Percentiles rank a stretch among this genome's conserved stretches.
These are phyloP conservation scores for Eumeta japonica DNA, from an alignment of 1,140 invertebrate genomes.

Conservation along the genomic window DNA sequence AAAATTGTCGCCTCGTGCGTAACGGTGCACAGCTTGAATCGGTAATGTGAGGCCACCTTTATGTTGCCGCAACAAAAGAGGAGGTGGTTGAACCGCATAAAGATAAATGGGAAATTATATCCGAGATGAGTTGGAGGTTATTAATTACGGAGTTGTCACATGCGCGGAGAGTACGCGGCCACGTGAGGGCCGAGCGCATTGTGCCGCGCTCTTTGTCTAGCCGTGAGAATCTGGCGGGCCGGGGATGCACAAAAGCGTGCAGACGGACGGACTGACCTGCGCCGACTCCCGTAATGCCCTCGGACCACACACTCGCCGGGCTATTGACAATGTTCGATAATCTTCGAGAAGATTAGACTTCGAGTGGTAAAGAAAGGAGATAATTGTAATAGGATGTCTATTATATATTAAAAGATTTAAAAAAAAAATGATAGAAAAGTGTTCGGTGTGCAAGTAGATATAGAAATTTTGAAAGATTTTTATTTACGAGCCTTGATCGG, in stretches of 20 bases:
- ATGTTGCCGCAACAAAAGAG: slow-evolving; percentile 37
- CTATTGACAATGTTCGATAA: slow-evolving; percentile 10
- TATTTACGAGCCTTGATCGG: too few species aligned
- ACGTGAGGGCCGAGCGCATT: slow-evolving; percentile 39
- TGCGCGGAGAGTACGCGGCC: slow-evolving; percentile 30
- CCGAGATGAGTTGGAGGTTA: slow-evolving; percentile 49
- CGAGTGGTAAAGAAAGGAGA: too few species aligned
- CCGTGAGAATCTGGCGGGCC: slow-evolving; percentile 41
- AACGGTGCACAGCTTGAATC: slow-evolving; percentile 47
- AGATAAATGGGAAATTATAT: slow-evolving; percentile 55
- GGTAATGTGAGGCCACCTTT: slow-evolving; percentile 44
- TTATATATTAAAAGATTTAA: too few species aligned
- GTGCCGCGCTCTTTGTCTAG: slow-evolving; percentile 36
- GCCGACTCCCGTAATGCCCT: slow-evolving; percentile 22
- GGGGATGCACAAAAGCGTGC: slow-evolving; percentile 19
- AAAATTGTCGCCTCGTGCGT: slow-evolving; percentile 42
- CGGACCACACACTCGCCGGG: slow-evolving; percentile 34
- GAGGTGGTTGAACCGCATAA: slow-evolving; percentile 40
- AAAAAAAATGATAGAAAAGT: too few species aligned
- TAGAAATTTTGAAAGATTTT: neutral
- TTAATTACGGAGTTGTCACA: slow-evolving; percentile 55
- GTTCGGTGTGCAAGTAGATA: too few species aligned
- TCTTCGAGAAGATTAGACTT: too few species aligned
- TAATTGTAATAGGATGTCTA: too few species aligned
- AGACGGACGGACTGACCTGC: slow-evolving; percentile 29